Conservation (phyloP, 2,888 invertebrate genomes). For the Carcina quercana region DNA sequence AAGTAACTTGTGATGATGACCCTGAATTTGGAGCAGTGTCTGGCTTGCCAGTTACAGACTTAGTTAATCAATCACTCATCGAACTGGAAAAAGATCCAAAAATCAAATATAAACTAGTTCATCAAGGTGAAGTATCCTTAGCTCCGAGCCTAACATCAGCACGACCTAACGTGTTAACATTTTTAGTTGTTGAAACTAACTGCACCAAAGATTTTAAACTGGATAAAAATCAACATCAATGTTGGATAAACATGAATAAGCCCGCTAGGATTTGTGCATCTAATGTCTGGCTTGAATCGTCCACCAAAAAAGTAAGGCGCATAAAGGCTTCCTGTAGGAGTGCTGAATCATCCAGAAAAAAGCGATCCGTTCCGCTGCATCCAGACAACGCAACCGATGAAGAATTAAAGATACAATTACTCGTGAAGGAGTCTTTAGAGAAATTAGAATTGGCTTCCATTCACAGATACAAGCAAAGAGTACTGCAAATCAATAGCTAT, state of each 20-base stretch:
- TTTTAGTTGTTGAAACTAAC: conserved; percentile 39
- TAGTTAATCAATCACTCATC: conserved; percentile 35
- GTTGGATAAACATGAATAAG: conserved; percentile 28
- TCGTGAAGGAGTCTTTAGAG: conserved; percentile 42
- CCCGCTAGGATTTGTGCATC: conserved; percentile 36
- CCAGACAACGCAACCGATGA: conserved; percentile 29
- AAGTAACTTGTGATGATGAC: conserved; percentile 47
- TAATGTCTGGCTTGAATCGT: conserved; percentile 34
- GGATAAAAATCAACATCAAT: conserved; percentile 24
- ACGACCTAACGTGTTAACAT: conserved; percentile 36
- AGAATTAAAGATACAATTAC: conserved; percentile 33
- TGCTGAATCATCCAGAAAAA: conserved; percentile 20
- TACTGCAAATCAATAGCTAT: conserved; percentile 46
- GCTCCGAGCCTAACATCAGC: conserved; percentile 40
- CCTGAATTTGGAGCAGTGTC: conserved; percentile 35
- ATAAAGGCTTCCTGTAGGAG: conserved; percentile 28
- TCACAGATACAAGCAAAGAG: conserved; percentile 49
- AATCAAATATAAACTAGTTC: conserved; percentile 35
- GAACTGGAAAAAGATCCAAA: conserved; percentile 34
- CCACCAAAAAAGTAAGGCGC: conserved; percentile 31
- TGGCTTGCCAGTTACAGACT: conserved; percentile 32
- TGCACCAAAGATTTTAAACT: conserved; percentile 39
- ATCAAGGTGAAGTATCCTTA: conserved; percentile 41
- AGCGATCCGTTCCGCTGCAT: conserved; percentile 29
- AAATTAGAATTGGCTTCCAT: conserved; percentile 51